Evolutionary conservation across 1,140 invertebrate species (phyloP), one percentile per base, ranked within the genome.

Genomic region (Idris sp.): DNA sequence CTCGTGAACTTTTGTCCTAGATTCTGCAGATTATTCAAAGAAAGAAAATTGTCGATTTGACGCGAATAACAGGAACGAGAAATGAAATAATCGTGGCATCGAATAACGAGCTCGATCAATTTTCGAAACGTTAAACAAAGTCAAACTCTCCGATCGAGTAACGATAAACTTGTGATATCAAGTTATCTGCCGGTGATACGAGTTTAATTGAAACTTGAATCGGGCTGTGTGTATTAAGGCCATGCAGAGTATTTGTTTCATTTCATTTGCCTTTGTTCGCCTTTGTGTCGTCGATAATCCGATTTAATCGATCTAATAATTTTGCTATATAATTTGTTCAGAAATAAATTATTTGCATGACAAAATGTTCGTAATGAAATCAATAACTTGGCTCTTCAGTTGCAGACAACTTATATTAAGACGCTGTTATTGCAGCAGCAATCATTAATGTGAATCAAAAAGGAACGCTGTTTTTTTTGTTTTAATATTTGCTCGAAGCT

Each of bases 121-220:
- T 58, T 58, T 40, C 41, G 22, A n/a, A 58, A 36, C 48, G 36
- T 51, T 68, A 58, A 58, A 58, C 31, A 51, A 58, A 68, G 28
- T 68, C 53, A 43, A 68, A 68, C 26, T 58, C 51, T 68, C n/a
- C n/a, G 53, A 68, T 51, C 56, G 13, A 13, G 18, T 43, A 58
- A 58, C 36, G 64, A 68, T 68, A 28, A 22, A 30, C 25, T n/a
- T n/a, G 46, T 41, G 35, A 28, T 30, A 43, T 51, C 10, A 51
- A 58, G 48, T 68, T 68, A 68, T 51, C 35, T 6, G 35, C 6
- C 25, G 43, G 15, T 51, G 44, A 58, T 58, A 14, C 19, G 19
- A 43, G 9, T 58, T 49, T 51, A 68, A 68, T 51, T 51, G 40
- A 46, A 65, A 46, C 41, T 30, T 40, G 41, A 65, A n/a, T n/a